Conservation (phyloP, 1,140 invertebrate genomes). For the Apis dorsata region DNA sequence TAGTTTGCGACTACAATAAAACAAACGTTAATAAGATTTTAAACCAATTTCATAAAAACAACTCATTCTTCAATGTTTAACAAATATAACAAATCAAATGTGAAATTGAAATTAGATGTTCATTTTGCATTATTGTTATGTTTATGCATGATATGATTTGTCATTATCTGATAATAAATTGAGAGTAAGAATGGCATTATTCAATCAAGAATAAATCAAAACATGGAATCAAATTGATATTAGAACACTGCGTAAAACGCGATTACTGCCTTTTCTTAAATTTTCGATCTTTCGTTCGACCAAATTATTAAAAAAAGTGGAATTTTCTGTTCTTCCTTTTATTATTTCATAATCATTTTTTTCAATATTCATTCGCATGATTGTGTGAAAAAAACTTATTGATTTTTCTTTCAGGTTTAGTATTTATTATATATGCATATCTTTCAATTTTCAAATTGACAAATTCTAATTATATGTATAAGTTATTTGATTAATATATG, state of each 20-base stretch:
- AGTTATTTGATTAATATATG: no score
- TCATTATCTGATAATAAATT: neutral
- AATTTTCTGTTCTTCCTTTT: no score
- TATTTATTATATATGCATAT: no score
- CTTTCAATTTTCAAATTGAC: no score
- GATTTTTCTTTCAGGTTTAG: no score
- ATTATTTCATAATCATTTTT: no score
- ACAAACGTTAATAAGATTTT: constrained; percentile 34
- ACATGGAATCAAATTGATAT: neutral
- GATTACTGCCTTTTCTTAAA: neutral
- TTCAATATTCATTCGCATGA: no score
- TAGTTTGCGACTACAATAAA: constrained; percentile 54
- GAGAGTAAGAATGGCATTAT: neutral
- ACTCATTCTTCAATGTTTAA: neutral
- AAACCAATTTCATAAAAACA: neutral
- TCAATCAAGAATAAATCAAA: neutral
- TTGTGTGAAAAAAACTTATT: no score
- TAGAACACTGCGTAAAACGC: neutral
- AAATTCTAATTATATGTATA: no score
- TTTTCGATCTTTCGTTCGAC: neutral
- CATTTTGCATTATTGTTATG: neutral
- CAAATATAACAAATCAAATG: neutral
- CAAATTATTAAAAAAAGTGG: neutral
- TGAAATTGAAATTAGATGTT: neutral
- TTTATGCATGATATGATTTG: neutral